A percentile compares a stretch with the other conserved stretches of the same genome.
Conservation (phyloP, 2,113 vertebrate species). For the Gila orcuttii region DNA sequence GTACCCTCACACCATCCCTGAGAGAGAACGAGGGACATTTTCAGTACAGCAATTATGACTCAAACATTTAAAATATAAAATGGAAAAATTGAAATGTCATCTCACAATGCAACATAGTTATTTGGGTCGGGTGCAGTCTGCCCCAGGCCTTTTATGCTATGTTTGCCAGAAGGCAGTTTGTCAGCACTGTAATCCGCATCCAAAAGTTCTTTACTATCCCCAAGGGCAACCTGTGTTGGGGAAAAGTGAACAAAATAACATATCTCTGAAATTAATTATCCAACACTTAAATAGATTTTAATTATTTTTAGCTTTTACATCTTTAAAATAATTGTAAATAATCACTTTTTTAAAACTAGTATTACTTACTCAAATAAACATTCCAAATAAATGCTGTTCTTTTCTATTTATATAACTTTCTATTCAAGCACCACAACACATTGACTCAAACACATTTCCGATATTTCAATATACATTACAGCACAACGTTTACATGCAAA, state of each 20-base stretch:
- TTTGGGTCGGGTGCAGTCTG: conserved; percentile 78
- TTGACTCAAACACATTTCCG: no score
- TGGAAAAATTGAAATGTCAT: conserved; percentile 35
- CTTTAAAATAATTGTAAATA: background rate
- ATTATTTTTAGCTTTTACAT: background rate
- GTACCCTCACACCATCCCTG: conserved; percentile 80
- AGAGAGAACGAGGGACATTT: conserved; percentile 21
- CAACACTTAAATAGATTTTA: no score
- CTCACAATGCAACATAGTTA: conserved; percentile 78
- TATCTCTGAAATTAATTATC: background rate
- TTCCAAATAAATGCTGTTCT: background rate
- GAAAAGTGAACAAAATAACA: background rate
- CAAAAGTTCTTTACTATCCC: conserved; percentile 82
- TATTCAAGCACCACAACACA: background rate
- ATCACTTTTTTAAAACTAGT: background rate
- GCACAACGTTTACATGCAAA: no score
- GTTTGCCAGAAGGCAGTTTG: conserved; percentile 78
- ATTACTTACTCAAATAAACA: background rate
- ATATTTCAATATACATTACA: no score
- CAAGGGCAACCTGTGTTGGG: conserved; percentile 83
- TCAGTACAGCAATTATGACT: background rate
- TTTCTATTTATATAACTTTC: background rate
- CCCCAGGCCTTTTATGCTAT: conserved; percentile 90
- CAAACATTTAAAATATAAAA: background rate
- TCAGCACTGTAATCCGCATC: conserved; percentile 80